Percentiles rank a stretch among this genome's conserved stretches.
Evolutionary conservation across 2,888 invertebrate species (phyloP).

Genomic region (Serripes groenlandicus): DNA sequence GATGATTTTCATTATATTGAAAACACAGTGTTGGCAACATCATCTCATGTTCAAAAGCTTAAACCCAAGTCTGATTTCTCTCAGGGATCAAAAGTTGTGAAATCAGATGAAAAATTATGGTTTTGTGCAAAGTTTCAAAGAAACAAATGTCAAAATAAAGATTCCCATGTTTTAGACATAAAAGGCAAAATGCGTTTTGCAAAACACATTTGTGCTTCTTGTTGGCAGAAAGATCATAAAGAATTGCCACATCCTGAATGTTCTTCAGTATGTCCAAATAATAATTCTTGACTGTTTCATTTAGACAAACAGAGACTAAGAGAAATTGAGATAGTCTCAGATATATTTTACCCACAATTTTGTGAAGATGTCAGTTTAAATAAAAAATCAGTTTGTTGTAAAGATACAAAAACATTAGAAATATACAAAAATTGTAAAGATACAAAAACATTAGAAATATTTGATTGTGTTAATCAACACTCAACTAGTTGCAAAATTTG

Average conservation of each 20-base stretch:
- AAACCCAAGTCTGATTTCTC: background rate
- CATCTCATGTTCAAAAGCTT: background rate
- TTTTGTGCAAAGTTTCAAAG: background rate
- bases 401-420: too few relatives aligned
- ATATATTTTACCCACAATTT: too few relatives aligned
- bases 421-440: too few relatives aligned
- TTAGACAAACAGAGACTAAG: too few relatives aligned
- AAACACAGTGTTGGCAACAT: background rate
- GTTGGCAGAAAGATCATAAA: background rate
- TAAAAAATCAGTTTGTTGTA: too few relatives aligned
- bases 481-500: too few relatives aligned
- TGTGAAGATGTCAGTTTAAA: too few relatives aligned
- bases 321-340: too few relatives aligned
- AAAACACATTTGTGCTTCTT: background rate
- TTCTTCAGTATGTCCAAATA: background rate
- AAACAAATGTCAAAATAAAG: background rate
- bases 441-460: too few relatives aligned
- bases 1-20: too few relatives aligned
- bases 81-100: background rate
- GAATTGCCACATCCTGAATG: background rate
- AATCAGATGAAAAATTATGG: background rate
- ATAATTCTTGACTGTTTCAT: background rate
- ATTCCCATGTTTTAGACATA: background rate
- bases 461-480: too few relatives aligned
- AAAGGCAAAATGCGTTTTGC: background rate